Evolutionary conservation across 2,888 invertebrate genomes (phyloP).

Genomic region (Macrosiphum euphorbiae): DNA sequence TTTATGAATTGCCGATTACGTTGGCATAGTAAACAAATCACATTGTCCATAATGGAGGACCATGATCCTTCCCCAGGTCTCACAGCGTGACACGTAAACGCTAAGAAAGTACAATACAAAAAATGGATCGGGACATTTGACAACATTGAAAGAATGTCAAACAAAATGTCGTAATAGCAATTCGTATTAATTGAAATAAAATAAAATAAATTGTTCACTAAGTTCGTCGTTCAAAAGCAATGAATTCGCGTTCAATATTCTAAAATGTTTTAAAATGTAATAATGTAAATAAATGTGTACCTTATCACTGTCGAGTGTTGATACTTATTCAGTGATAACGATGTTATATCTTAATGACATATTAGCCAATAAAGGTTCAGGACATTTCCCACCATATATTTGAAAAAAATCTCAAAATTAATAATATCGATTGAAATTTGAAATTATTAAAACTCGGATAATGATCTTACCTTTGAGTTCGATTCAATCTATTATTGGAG

Average conservation of each 20-base stretch:
- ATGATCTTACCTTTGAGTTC: background rate
- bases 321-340: background rate
- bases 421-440: background rate
- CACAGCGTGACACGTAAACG: constrained; percentile 41
- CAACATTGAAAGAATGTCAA: constrained; percentile 53
- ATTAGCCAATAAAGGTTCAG: background rate
- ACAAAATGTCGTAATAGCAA: background rate
- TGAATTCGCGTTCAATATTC: background rate
- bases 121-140: constrained; percentile 55
- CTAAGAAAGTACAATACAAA: constrained; percentile 42
- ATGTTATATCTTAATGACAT: background rate
- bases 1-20: background rate
- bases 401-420: background rate
- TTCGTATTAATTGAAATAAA: background rate
- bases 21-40: background rate
- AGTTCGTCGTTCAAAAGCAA: background rate
- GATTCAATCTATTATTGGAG: background rate
- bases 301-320: background rate
- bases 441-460: too few relatives aligned
- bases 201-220: background rate
- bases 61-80: constrained; percentile 51
- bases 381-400: background rate
- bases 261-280: background rate
- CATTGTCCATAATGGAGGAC: constrained; percentile 22
- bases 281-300: background rate